Base-by-base conservation (phyloP, 92 coral and sea anemone genomes). In the Nematostella vectensis region DNA sequence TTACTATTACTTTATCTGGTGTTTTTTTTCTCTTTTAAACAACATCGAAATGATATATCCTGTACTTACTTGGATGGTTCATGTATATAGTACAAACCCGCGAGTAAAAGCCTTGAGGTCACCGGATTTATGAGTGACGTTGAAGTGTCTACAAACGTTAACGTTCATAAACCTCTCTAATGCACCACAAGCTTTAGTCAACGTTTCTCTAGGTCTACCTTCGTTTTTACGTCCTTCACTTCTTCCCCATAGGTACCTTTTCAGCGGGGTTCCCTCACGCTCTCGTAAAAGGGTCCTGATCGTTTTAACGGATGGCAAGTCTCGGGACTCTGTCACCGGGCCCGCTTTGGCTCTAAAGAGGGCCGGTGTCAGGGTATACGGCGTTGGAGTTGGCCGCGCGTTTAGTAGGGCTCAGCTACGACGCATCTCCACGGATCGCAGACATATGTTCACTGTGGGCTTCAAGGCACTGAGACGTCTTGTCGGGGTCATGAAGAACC, bases 301-400 rank as follows among this genome's bases (percentile, higher is more conserved):
- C 6, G 82, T 78, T 37, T 58, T 89, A 15, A 89, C 95, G 18
- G 97, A 89, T 43, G 97, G 97, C 25, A 63, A 58, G 37, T 85
- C 97, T 21, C 66, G 62, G 19, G 97, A 89, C 67, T 10, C 61
- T 0, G 82, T 89, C 3, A 47, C 54, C 1, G 48, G 42, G 11
- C 87, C 97, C 3, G 97, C 95, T 15, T 52, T 49, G 4, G 45
- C 58, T 6, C 87, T 89, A 11, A 75, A 68, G 30, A 60, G 58
- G 1, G 67, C 60, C 30, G 80, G 95, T 27, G 85, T 73, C 0
- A 74, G 62, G 55, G 50, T 89, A n/a, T 81, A 75, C 47, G 87
- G 67, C 13, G 59, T 89, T 33, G 97, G 95, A 19, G 55, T 89
- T 27, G 97, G 97, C 11, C 59, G 65, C 26, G 36, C 61, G 29